Conservation (phyloP, 2,888 invertebrate species). For the Frankliniella intonsa region DNA sequence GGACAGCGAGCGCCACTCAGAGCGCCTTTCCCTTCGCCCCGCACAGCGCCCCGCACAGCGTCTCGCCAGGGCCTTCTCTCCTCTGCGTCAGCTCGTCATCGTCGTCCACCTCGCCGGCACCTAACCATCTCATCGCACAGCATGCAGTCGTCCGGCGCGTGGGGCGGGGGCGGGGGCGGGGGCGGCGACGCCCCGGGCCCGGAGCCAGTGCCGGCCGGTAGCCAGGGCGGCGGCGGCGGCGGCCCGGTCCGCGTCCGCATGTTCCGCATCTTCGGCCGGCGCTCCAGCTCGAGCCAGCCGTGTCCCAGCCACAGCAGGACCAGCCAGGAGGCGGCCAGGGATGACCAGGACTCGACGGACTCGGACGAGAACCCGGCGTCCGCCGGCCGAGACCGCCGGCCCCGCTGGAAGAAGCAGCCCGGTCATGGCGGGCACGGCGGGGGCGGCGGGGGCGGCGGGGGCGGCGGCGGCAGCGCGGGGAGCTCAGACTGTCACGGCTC, state of each 20-base stretch:
- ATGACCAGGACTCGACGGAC: slow-evolving; percentile 9
- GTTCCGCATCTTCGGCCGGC: not conserved
- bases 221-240: not conserved
- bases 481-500: not conserved
- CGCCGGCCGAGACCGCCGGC: not conserved
- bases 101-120: not conserved
- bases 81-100: not conserved
- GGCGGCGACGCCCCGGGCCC: not conserved
- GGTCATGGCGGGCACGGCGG: not conserved
- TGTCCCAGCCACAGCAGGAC: not conserved
- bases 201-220: not conserved
- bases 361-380: not conserved
- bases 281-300: not conserved
- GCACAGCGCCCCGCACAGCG: too few species aligned
- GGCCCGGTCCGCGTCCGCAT: not conserved
- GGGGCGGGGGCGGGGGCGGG: not conserved
- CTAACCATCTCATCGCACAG: not conserved
- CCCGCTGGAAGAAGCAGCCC: slow-evolving; percentile 1
- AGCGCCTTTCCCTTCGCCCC: too few species aligned
- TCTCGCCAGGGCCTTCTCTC: not conserved
- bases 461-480: not conserved
- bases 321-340: not conserved
- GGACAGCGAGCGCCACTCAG: not conserved
- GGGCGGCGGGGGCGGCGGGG: not conserved
- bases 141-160: not conserved